These are phyloP conservation scores for Liopterus haemorrhoidalis DNA, from an alignment of 2,888 invertebrate genomes.

Conservation along the genomic window DNA sequence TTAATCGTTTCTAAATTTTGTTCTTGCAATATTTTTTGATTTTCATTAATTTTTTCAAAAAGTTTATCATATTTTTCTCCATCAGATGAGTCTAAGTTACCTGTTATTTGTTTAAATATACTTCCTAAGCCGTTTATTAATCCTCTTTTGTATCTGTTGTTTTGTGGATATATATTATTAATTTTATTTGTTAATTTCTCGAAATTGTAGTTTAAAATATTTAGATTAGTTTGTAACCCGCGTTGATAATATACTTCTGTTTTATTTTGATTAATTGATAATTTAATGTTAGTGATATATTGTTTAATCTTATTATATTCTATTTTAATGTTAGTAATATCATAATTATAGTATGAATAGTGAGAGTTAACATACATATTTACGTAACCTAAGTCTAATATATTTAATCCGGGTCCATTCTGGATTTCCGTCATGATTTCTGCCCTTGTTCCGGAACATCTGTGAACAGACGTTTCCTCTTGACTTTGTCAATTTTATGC, in stretches of 20 bases:
- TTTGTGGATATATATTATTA: neutral
- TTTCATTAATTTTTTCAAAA: slow-evolving; percentile 3
- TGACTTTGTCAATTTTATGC: slow-evolving; percentile 3
- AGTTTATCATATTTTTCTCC: neutral
- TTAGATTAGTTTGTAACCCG: neutral
- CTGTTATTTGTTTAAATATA: neutral
- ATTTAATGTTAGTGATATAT: neutral
- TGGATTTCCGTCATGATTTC: neutral
- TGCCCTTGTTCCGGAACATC: neutral
- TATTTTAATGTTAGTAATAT: neutral
- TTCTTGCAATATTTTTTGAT: slow-evolving; percentile 1
- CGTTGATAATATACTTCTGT: neutral
- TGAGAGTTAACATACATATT: neutral
- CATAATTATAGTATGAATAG: neutral
- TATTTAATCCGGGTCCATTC: neutral
- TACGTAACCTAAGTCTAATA: neutral
- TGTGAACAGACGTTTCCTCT: slow-evolving; percentile 1
- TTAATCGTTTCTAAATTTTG: slow-evolving; percentile 2
- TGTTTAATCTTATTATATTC: neutral
- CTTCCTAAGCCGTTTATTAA: slow-evolving; percentile 2
- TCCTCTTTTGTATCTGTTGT: slow-evolving; percentile 1
- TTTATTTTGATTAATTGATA: neutral
- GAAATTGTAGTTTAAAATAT: slow-evolving; percentile 1
- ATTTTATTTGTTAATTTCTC: neutral
- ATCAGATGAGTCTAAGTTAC: slow-evolving; percentile 1